A percentile compares a stretch with the other conserved stretches of the same genome.
phyloP scores from a whole-genome alignment of 2,888 invertebrate genomes.

The Pyrgus malvae region DNA sequence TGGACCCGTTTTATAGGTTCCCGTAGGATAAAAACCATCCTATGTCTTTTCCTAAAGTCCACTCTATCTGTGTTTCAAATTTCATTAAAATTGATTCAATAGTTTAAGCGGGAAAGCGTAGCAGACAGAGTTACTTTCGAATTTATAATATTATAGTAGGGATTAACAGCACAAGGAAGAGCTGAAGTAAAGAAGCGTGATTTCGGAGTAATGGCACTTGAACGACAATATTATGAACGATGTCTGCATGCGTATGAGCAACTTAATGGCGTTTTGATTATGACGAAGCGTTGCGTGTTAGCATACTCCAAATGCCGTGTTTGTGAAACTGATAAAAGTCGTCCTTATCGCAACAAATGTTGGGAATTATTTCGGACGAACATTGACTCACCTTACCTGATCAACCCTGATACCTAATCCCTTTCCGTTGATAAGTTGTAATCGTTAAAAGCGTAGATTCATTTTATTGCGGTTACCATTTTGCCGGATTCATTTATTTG shows the following conservation, averaged over 20 bases:
- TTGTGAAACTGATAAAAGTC: constrained; percentile 50
- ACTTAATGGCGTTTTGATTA: constrained; percentile 62
- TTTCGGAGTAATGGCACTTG: background rate
- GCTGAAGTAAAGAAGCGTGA: too few relatives aligned
- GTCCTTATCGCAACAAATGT: constrained; percentile 62
- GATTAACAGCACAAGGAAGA: too few relatives aligned
- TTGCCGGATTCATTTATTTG: constrained; percentile 9
- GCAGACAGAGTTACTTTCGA: too few relatives aligned
- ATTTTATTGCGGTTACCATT: constrained; percentile 7
- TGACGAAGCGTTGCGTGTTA: constrained; percentile 61
- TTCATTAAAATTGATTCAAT: too few relatives aligned
- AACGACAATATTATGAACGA: background rate
- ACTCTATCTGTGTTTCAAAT: too few relatives aligned
- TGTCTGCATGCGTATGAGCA: constrained; percentile 27
- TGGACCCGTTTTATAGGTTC: too few relatives aligned
- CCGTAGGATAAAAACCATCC: too few relatives aligned
- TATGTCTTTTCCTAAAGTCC: too few relatives aligned
- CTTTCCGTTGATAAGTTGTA: constrained; percentile 29
- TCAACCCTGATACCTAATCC: constrained; percentile 37
- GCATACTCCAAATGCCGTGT: constrained; percentile 73
- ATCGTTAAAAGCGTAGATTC: constrained; percentile 17
- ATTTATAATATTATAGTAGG: too few relatives aligned
- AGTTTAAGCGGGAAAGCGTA: too few relatives aligned
- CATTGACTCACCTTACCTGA: constrained; percentile 66
- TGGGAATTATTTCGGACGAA: constrained; percentile 70